These are phyloP conservation scores for Leptosomus discolor DNA, from an alignment of 2,113 vertebrate genomes.

Conservation along the genomic window DNA sequence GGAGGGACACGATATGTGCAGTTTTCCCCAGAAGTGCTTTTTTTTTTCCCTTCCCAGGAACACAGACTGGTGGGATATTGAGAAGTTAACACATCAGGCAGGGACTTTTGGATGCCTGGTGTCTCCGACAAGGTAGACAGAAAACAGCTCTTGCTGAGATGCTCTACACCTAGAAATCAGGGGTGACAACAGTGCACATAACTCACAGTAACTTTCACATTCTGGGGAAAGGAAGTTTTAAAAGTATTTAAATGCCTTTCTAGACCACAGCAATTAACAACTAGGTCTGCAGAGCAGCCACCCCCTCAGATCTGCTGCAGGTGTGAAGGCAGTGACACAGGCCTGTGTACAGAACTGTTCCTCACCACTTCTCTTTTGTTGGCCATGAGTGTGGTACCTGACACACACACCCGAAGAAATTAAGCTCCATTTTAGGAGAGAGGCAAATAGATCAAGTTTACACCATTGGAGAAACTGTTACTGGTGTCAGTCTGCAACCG, in stretches of 20 bases:
- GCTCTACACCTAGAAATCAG: neutral
- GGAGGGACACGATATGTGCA: neutral
- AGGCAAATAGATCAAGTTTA: neutral
- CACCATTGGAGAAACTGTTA: neutral
- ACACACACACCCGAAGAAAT: neutral
- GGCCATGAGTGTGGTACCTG: neutral
- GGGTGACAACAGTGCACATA: rapidly evolving
- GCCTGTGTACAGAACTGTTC: neutral
- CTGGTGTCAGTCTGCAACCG: neutral
- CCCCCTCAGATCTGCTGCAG: neutral
- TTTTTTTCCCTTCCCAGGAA: neutral
- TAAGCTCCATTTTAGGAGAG: neutral
- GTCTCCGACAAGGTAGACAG: neutral
- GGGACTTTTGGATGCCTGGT: neutral
- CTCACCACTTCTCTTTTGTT: neutral
- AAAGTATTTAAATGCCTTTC: neutral
- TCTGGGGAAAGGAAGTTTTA: neutral
- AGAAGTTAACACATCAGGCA: neutral
- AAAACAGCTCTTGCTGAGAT: neutral
- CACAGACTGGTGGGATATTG: neutral
- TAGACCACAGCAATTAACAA: neutral
- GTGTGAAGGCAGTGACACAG: neutral
- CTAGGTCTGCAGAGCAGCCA: neutral
- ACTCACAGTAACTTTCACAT: neutral
- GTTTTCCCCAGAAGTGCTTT: neutral